Base-by-base conservation (phyloP, 2,888 invertebrate species). In the Heterodera filipjevi region DNA sequence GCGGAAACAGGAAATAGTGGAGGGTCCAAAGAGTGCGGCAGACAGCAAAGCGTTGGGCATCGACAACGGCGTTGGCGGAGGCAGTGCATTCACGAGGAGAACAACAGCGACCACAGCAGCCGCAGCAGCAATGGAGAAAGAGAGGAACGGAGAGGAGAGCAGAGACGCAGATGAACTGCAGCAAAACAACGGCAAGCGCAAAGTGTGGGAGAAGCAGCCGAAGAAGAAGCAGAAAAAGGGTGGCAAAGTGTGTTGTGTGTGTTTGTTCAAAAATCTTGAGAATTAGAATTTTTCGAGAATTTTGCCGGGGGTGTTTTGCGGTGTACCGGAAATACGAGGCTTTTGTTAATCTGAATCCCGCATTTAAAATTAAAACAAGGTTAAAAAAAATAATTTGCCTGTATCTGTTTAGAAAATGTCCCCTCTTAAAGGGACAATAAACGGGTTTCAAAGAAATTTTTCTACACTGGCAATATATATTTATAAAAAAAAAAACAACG, bases 191-290 rank as follows among this genome's bases (percentile, higher is more conserved):
- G 59, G 70, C n/a, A 84, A 83, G 66, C 79, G 82, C 16, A 86
- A 85, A 53, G 79, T 81, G 35, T 87, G 87, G 86, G 86, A 85
- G 77, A 85, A 86, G 81, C 85, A 85, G 74, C 80, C 80, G n/a
- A 85, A 85, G 80, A 85, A 85, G 70, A 84, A 83, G 71, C 33
- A 79, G 10, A 82, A 79, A 44, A 81, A 84, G 22, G 79, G 83
- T 44, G 84, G 82, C 75, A 81, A 82, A 49, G 32, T 77, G 81
- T 72, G 70, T 66, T 76, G 2, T 1, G 27, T 22, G 27, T 3
- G 5, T 59, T 22, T 12, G 16, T 12, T 8, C 10, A 2, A 49
- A 8, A 49, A 19, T 49, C 6, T 49, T 49, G 8, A 49, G 19
- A 49, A 49, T 14, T 3, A 49, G 12, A 44, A 44, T 44, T 44